phyloP scores from a whole-genome alignment of 2,888 invertebrate species.

The Diadegma fenestrale region DNA sequence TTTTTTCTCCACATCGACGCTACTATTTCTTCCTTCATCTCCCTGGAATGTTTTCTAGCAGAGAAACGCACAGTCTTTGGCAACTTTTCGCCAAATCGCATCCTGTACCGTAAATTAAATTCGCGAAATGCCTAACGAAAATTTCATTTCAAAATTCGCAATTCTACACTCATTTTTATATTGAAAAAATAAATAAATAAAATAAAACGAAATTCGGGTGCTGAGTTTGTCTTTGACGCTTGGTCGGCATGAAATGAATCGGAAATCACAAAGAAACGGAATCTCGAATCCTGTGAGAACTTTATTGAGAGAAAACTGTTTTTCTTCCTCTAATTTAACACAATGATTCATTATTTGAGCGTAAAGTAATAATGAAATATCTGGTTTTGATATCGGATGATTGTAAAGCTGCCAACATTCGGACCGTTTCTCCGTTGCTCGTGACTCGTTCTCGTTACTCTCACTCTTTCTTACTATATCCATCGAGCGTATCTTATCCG shows the following conservation, averaged over 20 bases:
- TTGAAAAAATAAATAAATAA: too few species aligned
- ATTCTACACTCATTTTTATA: background rate
- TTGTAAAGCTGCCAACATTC: conserved; percentile 18
- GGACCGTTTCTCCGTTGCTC: conserved; percentile 1
- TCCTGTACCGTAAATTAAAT: conserved; percentile 19
- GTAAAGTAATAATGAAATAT: background rate
- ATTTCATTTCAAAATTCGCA: background rate
- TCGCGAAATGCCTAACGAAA: conserved; percentile 22
- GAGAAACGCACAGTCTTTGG: conserved; percentile 45
- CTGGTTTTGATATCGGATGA: conserved; percentile 11
- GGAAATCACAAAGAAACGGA: background rate
- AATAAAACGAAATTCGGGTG: background rate
- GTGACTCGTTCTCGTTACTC: conserved; percentile 49
- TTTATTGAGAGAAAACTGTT: background rate
- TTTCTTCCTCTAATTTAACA: background rate
- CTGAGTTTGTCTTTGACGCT: background rate
- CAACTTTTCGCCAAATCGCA: conserved; percentile 46
- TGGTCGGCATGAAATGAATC: background rate
- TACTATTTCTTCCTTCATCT: conserved; percentile 63
- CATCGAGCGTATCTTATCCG: conserved; percentile 47
- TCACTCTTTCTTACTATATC: conserved; percentile 49
- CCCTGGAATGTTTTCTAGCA: conserved; percentile 42
- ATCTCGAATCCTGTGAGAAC: background rate
- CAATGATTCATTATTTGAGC: background rate
- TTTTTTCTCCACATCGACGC: conserved; percentile 53